phyloP scores from a whole-genome alignment of 1,140 invertebrate genomes.

The Hypsibius dujardini region DNA sequence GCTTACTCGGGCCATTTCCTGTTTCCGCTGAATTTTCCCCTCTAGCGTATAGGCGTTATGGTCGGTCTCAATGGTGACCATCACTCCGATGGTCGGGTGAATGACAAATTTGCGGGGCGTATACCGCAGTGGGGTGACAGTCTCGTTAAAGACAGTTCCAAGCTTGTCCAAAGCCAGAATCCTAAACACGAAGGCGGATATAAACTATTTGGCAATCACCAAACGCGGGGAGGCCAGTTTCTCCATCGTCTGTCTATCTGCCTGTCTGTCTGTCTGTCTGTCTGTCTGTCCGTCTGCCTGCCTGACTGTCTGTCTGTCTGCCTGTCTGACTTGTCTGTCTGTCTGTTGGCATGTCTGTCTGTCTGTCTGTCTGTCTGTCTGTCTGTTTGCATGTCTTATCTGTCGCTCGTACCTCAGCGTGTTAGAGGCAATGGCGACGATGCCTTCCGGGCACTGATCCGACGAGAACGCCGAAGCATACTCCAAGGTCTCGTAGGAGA shows the following conservation, averaged over 20 bases:
- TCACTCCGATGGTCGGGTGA: constrained; percentile 73
- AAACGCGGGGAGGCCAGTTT: too few relatives aligned
- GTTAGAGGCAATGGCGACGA: constrained; percentile 95
- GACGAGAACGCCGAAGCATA: constrained; percentile 95
- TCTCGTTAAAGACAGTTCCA: constrained; percentile 93
- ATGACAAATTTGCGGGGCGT: constrained; percentile 89
- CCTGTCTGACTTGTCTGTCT: too few relatives aligned
- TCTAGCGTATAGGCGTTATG: constrained; percentile 96
- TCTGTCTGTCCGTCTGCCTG: too few relatives aligned
- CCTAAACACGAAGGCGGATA: constrained; percentile 29
- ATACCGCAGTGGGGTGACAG: constrained; percentile 56
- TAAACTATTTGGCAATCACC: constrained; percentile 17
- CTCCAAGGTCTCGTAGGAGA: constrained; percentile 88
- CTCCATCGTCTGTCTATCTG: too few relatives aligned
- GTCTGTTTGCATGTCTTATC: too few relatives aligned
- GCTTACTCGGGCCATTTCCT: constrained; percentile 49
- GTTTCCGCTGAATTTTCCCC: constrained; percentile 73
- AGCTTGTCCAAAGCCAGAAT: constrained; percentile 96
- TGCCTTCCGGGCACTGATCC: constrained; percentile 96
- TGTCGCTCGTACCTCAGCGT: constrained; percentile 49
- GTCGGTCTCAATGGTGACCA: constrained; percentile 80
- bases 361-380: too few relatives aligned
- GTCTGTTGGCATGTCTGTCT: too few relatives aligned
- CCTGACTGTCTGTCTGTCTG: too few relatives aligned
- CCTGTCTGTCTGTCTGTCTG: too few relatives aligned